Percentiles rank a stretch among this genome's conserved stretches.
Evolutionary conservation across 2,797 vertebrate genomes (phyloP).

Genomic region (Anniella stebbinsi): DNA sequence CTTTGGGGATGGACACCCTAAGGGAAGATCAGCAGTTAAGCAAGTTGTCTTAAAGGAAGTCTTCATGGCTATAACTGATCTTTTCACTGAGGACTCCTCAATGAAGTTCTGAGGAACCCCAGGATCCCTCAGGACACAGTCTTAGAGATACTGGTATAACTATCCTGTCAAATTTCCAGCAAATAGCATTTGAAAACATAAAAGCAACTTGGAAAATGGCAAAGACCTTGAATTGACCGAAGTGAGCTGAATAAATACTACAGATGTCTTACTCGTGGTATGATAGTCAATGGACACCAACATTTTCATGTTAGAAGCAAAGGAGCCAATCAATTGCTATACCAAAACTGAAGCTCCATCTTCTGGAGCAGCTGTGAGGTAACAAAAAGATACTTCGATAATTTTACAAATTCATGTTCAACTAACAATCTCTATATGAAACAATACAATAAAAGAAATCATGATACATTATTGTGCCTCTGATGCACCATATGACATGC

Average conservation of each 20-base stretch:
- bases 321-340: background rate
- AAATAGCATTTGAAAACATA: slow-evolving; percentile 39
- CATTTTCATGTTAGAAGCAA: background rate
- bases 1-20: background rate
- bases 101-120: background rate
- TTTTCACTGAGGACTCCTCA: background rate
- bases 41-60: background rate
- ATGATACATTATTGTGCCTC: background rate
- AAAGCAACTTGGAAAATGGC: background rate
- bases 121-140: background rate
- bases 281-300: background rate
- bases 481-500: background rate
- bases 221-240: background rate
- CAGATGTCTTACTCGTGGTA: background rate
- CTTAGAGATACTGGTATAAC: background rate
- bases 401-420: background rate
- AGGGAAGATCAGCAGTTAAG: background rate
- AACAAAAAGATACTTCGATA: background rate
- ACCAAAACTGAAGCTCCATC: background rate
- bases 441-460: background rate
- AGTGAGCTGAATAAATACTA: background rate
- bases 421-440: background rate
- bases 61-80: background rate
- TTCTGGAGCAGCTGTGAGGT: background rate
- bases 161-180: background rate